Base-by-base conservation (phyloP, 2,113 vertebrate species). In the Gallinago undulata region DNA sequence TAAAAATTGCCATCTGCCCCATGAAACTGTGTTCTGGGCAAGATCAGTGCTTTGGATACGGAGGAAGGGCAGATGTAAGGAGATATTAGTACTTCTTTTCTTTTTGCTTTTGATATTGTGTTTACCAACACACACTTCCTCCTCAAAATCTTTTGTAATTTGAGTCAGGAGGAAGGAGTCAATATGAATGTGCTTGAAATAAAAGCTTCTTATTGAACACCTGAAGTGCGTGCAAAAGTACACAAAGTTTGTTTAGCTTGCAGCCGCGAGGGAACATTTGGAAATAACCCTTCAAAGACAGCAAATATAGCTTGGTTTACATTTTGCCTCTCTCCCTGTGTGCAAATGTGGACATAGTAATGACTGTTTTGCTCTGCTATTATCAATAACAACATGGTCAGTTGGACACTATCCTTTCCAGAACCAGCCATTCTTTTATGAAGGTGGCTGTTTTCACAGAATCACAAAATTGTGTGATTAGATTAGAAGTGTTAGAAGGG, bases 221-320 rank as follows among this genome's bases (percentile, higher is more conserved):
- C 77, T 89, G 51, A 94, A 84, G 41, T 67, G 86, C 96, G 82
- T 89, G n/a, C 79, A 68, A 83, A 95, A 60, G 87, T 93, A 95
- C 87, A 97, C 80, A 94, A 84, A 25, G 66, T 92, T 97, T 93
- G 41, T 84, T 95, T 94, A 87, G 79, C 72, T 94, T 89, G 59
- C n/a, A 94, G 68, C 48, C 90, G 76, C 70, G 79, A 68, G 56
- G 28, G 19, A 88, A 75, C 9, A 7, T 70, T 70, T 93, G 69
- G 69, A 92, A 96, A 96, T 62, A 93, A 63, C 55, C 57, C 47
- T 95, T 96, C 76, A 83, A 96, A 96, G 90, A 93, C 64, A 89
- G 91, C 83, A 97, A 96, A 97, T 68, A 96, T n/a, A 45, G 48
- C 77, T 77, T 87, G 50, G 73, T 94, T 98, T 97, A 93, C 75